Evolutionary conservation across 2,797 vertebrate genomes (phyloP).

Genomic region (Hafferia zeledoni): DNA sequence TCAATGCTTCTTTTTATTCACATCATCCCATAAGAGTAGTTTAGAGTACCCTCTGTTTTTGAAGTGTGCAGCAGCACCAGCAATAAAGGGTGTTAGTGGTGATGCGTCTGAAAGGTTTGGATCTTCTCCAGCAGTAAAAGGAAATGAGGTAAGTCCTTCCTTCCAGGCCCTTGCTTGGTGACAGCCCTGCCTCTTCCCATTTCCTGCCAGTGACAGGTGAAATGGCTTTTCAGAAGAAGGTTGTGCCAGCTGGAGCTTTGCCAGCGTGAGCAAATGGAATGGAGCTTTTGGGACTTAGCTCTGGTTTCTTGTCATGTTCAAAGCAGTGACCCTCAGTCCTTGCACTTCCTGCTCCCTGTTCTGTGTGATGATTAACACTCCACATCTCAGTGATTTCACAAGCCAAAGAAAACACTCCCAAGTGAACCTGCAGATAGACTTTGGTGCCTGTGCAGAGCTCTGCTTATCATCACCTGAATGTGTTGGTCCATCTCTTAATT

Average conservation of each 20-base stretch:
- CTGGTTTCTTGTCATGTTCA: background rate
- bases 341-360: background rate
- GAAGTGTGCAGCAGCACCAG: background rate
- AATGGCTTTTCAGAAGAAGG: background rate
- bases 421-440: background rate
- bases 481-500: background rate
- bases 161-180: background rate
- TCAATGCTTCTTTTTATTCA: background rate
- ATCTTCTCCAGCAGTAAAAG: background rate
- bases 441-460: background rate
- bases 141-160: background rate
- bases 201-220: background rate
- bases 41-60: background rate
- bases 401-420: background rate
- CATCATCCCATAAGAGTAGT: accelerated
- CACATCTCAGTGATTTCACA: background rate
- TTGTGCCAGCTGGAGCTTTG: background rate
- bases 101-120: background rate
- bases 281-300: background rate
- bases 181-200: background rate
- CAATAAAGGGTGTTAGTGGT: background rate
- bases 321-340: background rate
- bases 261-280: background rate
- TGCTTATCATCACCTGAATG: background rate
- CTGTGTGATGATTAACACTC: background rate